Conservation (phyloP, 1,140 invertebrate genomes). For the Anastrepha ludens region DNA sequence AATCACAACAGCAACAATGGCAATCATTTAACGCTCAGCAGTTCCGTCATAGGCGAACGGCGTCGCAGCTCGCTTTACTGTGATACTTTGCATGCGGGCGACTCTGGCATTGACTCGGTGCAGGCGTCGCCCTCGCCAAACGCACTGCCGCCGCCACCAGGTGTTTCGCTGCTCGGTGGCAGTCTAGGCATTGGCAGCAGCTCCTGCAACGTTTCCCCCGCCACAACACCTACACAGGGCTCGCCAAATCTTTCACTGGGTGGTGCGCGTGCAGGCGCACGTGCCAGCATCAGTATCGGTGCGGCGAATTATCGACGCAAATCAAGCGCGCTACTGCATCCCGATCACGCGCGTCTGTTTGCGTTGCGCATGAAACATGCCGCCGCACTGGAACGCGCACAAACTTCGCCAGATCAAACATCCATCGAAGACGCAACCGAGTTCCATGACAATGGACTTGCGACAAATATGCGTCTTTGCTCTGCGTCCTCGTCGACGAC, state of each 20-base stretch:
- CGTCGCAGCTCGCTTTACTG: constrained; percentile 71
- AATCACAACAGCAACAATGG: constrained; percentile 60
- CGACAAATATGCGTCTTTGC: constrained; percentile 69
- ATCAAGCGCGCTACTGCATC: constrained; percentile 79
- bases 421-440: constrained; percentile 73
- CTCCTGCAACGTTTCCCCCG: constrained; percentile 71
- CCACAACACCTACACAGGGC: constrained; percentile 73
- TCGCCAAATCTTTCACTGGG: constrained; percentile 73
- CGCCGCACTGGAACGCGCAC: constrained; percentile 74
- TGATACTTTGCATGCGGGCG: constrained; percentile 74
- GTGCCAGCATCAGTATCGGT: constrained; percentile 70
- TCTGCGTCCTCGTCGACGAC: constrained; percentile 77
- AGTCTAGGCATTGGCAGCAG: constrained; percentile 62
- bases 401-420: constrained; percentile 71
- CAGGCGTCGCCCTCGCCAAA: constrained; percentile 81
- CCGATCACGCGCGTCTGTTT: constrained; percentile 80
- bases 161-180: constrained; percentile 59
- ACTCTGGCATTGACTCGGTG: constrained; percentile 83
- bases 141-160: constrained; percentile 73
- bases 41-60: constrained; percentile 60
- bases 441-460: constrained; percentile 70
- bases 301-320: constrained; percentile 75
- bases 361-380: constrained; percentile 75
- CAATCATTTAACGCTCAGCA: constrained; percentile 68
- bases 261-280: constrained; percentile 64